Evolutionary conservation across 2,113 vertebrate genomes (phyloP), one percentile per base, ranked within the genome.

Genomic region (Lates calcarifer): DNA sequence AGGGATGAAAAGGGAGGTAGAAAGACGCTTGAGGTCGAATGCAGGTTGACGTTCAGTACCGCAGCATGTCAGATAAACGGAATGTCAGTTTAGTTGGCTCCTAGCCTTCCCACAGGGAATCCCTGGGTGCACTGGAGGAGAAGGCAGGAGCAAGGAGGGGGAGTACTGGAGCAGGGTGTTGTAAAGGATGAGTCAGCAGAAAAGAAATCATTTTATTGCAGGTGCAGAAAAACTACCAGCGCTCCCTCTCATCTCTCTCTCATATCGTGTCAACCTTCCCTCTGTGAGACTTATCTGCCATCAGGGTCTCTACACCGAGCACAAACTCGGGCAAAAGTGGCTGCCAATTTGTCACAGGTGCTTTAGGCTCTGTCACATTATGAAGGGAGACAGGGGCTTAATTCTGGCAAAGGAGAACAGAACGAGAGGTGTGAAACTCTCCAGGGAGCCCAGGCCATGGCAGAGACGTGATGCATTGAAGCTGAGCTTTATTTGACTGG

Each of bases 141-240:
- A 47, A 71, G 15, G 45, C n/a, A 13, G 2, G 35, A 20, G 33
- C 6, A 70, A 39, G 13, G 60, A 20, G 72, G 56, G 72, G 56
- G 67, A 74, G 41, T 2, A 33, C 72, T 79, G 35, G 51, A 75
- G 77, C 76, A 67, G 55, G 29, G 14, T 57, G 69, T 74, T 66
- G 57, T 68, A 74, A 66, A 80, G 31, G 65, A 91, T 92, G 92
- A 92, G 71, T 93, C 91, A 88, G 92, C 90, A 56, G 24, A 84
- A 93, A 88, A 75, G 5, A 60, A 68, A 73, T 39, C 57, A 53
- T 78, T 89, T 81, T 62, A 74, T 90, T 69, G 56, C 45, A 81
- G 80, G 82, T 84, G 81, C 87, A 85, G 83, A 72, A 82, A 89
- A 91, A 86, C 68, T 60, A 62, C 58, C 60, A 76, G 73, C 41